phyloP scores from a whole-genome alignment of 2,113 vertebrate genomes.

The Cynoglossus semilaevis region DNA sequence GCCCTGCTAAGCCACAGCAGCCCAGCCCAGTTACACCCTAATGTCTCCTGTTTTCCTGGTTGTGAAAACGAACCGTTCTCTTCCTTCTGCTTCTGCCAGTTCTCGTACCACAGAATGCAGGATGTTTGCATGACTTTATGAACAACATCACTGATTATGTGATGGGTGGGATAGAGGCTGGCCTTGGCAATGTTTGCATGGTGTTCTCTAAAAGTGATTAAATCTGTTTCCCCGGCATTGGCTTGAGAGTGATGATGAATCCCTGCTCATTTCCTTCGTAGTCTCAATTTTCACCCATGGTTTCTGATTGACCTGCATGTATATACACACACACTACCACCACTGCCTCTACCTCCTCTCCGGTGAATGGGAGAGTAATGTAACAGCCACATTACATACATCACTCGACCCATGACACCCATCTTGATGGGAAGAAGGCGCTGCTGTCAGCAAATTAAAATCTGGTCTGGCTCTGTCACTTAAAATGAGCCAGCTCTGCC shows the following conservation, averaged over 20 bases:
- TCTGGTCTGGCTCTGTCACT: conserved; percentile 43
- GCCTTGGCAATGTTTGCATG: not conserved
- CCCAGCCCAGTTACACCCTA: conserved; percentile 55
- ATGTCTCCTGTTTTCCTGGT: conserved; percentile 39
- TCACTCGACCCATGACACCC: conserved; percentile 21
- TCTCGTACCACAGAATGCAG: conserved; percentile 5
- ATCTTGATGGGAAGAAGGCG: conserved; percentile 37
- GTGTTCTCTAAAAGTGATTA: conserved; percentile 27
- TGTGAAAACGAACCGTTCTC: conserved; percentile 27
- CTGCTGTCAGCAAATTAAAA: conserved; percentile 35
- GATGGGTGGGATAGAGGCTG: conserved; percentile 16
- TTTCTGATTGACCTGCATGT: conserved; percentile 12
- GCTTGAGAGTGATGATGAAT: conserved; percentile 22
- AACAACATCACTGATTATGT: conserved; percentile 32
- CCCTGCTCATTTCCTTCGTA: not conserved
- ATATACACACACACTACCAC: too few species aligned
- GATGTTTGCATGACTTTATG: conserved; percentile 4
- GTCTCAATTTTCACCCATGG: not conserved
- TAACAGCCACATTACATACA: conserved; percentile 38
- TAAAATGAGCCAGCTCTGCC: conserved; percentile 40
- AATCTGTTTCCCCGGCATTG: conserved; percentile 12
- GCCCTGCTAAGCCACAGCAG: conserved; percentile 65
- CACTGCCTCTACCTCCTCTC: not conserved
- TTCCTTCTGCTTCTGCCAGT: not conserved
- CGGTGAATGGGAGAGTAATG: conserved; percentile 22